phyloP scores from a whole-genome alignment of 2,888 invertebrate species.

The Spodoptera littoralis region DNA sequence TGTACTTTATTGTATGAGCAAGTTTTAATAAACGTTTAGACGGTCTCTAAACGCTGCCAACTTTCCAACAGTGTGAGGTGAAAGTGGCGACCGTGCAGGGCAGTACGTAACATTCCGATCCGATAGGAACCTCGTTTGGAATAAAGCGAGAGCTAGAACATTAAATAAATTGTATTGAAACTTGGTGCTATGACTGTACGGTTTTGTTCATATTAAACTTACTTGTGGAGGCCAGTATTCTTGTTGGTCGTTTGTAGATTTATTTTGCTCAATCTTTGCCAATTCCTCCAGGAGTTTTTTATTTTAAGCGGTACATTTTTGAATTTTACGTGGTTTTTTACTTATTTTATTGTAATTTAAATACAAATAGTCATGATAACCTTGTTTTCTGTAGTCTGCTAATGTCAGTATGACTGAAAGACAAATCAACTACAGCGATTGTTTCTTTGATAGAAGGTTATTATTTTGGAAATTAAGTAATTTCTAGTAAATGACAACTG shows the following conservation, averaged over 20 bases:
- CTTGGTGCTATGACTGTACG: conserved; percentile 30
- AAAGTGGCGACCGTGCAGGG: conserved; percentile 81
- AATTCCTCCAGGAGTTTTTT: too few species aligned
- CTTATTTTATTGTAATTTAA: too few species aligned
- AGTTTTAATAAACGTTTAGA: conserved; percentile 73
- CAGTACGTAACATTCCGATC: conserved; percentile 80
- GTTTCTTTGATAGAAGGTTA: too few species aligned
- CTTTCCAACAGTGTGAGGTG: conserved; percentile 84
- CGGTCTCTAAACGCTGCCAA: conserved; percentile 82
- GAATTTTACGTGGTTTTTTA: too few species aligned
- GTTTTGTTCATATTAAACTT: conserved; percentile 13
- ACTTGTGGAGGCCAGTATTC: not conserved
- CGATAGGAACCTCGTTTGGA: conserved; percentile 76
- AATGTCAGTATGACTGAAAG: too few species aligned
- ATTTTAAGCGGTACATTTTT: too few species aligned
- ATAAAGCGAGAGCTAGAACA: conserved; percentile 64
- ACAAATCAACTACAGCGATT: too few species aligned
- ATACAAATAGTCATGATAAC: too few species aligned
- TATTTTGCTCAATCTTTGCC: too few species aligned
- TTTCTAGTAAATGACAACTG: too few species aligned
- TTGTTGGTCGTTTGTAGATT: conserved; percentile 1
- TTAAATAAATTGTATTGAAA: conserved; percentile 54
- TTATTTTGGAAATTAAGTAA: too few species aligned
- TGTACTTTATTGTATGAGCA: conserved; percentile 46
- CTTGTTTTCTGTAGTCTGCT: too few species aligned